Conservation (phyloP, 2,113 vertebrate genomes). For the Oostethus manadensis region DNA sequence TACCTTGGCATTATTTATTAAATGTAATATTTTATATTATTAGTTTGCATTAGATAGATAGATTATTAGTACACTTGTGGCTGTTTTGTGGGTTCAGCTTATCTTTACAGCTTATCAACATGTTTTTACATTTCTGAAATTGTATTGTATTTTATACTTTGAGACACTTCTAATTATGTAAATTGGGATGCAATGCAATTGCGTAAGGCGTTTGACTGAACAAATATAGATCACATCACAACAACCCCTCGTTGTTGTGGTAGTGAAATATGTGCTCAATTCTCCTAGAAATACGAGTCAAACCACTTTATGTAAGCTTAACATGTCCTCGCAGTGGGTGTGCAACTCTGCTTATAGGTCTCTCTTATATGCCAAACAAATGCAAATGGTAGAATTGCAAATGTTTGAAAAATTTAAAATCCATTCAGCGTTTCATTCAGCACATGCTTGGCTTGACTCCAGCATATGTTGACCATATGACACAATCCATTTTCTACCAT, state of each 20-base stretch:
- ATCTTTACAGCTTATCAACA: too few species aligned
- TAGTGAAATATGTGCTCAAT: slow-evolving; percentile 2
- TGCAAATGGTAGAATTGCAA: slow-evolving; percentile 28
- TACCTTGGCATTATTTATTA: too few species aligned
- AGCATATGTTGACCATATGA: not conserved
- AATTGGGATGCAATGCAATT: not conserved
- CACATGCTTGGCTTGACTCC: not conserved
- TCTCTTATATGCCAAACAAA: slow-evolving; percentile 16
- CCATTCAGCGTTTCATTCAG: slow-evolving; percentile 7
- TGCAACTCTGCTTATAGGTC: slow-evolving; percentile 14
- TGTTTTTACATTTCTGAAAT: too few species aligned
- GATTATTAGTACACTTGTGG: too few species aligned
- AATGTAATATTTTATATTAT: too few species aligned
- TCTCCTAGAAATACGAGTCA: slow-evolving; percentile 9
- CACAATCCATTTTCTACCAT: not conserved
- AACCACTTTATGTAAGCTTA: slow-evolving; percentile 17
- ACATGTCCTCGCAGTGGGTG: slow-evolving; percentile 18
- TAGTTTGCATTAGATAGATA: too few species aligned
- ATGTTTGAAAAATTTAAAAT: slow-evolving; percentile 31
- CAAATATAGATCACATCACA: not conserved
- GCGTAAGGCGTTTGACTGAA: not conserved
- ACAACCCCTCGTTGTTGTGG: slow-evolving; percentile 7
- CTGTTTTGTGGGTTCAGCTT: too few species aligned
- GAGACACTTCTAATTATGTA: not conserved
- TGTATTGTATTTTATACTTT: too few species aligned